Conservation (phyloP, 2,888 invertebrate genomes). For the Pheosia tremula region DNA sequence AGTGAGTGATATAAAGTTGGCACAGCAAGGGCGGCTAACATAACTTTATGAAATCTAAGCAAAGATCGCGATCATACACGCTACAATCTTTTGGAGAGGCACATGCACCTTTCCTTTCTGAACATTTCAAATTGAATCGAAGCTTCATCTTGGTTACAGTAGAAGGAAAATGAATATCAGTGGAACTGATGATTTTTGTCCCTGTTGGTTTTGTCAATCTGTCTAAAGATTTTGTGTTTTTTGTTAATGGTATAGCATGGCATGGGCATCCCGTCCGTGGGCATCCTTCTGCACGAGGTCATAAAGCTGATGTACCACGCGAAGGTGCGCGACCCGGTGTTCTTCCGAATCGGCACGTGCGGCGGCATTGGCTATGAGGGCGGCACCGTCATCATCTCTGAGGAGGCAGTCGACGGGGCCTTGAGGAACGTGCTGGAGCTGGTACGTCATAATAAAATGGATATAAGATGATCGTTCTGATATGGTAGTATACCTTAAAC, state of each 20-base stretch:
- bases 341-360: constrained; percentile 97
- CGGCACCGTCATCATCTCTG: constrained; percentile 97
- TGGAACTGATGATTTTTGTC: too few relatives aligned
- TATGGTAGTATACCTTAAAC: not conserved
- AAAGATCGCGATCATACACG: too few relatives aligned
- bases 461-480: not conserved
- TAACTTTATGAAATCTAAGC: too few relatives aligned
- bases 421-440: constrained; percentile 92
- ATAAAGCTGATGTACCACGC: constrained; percentile 98
- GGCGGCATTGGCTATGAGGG: constrained; percentile 97
- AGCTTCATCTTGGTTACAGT: too few relatives aligned
- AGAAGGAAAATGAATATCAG: too few relatives aligned
- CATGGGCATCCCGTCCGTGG: constrained; percentile 98
- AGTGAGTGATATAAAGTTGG: too few relatives aligned
- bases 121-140: too few relatives aligned
- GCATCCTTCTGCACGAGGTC: constrained; percentile 97
- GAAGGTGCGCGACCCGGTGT: constrained; percentile 91
- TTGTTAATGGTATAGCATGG: constrained; percentile 89
- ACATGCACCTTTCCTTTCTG: too few relatives aligned
- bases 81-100: too few relatives aligned
- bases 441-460: constrained; percentile 80
- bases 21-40: too few relatives aligned
- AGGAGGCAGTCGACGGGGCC: constrained; percentile 95
- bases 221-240: too few relatives aligned
- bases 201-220: too few relatives aligned